Conservation (phyloP, 2,888 invertebrate genomes). For the Phrixothrix hirtus region DNA sequence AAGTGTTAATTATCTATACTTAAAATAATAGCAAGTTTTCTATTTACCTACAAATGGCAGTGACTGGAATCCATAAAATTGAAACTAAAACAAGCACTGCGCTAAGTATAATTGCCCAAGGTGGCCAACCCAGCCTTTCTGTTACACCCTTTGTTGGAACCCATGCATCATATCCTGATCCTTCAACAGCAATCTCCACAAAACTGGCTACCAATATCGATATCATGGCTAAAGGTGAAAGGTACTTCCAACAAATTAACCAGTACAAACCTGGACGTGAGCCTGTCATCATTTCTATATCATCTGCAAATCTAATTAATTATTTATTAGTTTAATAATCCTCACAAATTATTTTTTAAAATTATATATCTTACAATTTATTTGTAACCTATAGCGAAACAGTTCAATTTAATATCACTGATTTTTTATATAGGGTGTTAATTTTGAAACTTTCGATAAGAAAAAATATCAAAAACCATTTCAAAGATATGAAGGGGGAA, state of each 20-base stretch:
- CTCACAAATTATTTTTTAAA: too few relatives aligned
- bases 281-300: constrained; percentile 94
- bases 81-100: constrained; percentile 75
- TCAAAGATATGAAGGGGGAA: too few relatives aligned
- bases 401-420: neutral
- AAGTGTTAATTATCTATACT: constrained; percentile 1
- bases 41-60: constrained; percentile 76
- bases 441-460: too few relatives aligned
- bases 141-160: constrained; percentile 72
- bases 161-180: constrained; percentile 88
- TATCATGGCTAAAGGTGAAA: constrained; percentile 88
- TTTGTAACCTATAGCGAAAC: neutral
- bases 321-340: too few relatives aligned
- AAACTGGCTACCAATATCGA: constrained; percentile 83
- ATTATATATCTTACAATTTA: too few relatives aligned
- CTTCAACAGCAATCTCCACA: constrained; percentile 76
- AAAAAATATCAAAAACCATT: too few relatives aligned
- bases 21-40: neutral
- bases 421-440: neutral
- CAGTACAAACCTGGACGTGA: constrained; percentile 85
- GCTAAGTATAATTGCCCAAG: constrained; percentile 80
- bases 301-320: constrained; percentile 88
- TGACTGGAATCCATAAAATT: constrained; percentile 84
- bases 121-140: constrained; percentile 80
- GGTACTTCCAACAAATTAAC: constrained; percentile 93